Conservation (phyloP, 2,113 vertebrate species). For the Sturnira hondurensis region DNA sequence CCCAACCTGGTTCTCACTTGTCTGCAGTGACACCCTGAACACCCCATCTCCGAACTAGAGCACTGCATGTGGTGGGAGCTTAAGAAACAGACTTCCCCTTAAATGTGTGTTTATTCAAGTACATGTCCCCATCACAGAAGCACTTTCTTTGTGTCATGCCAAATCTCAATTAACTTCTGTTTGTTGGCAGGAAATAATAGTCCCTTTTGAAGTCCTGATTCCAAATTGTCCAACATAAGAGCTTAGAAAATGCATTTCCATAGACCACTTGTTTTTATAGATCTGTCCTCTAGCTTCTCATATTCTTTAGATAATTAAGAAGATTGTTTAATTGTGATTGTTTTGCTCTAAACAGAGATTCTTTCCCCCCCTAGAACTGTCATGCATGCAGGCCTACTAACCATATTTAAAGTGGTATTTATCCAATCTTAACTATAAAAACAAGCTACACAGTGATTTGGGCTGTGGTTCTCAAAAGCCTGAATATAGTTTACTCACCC, state of each 20-base stretch:
- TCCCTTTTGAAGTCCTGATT: conserved; percentile 28
- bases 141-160: neutral
- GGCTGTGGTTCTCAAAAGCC: neutral
- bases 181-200: conserved; percentile 4
- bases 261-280: conserved; percentile 38
- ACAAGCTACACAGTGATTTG: neutral
- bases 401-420: neutral
- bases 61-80: neutral
- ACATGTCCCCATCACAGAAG: neutral
- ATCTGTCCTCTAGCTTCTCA: conserved; percentile 6
- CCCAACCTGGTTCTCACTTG: neutral
- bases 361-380: neutral
- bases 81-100: neutral
- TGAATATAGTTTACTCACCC: neutral
- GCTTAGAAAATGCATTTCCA: conserved; percentile 3
- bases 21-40: neutral
- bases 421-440: neutral
- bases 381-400: neutral
- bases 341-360: conserved; percentile 24
- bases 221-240: conserved; percentile 31
- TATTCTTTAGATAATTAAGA: conserved; percentile 41
- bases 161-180: conserved; percentile 42
- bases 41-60: neutral
- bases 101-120: neutral
- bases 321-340: neutral